These are phyloP conservation scores for Neuroterus valhalla DNA, from an alignment of 1,140 invertebrate genomes.

Conservation along the genomic window DNA sequence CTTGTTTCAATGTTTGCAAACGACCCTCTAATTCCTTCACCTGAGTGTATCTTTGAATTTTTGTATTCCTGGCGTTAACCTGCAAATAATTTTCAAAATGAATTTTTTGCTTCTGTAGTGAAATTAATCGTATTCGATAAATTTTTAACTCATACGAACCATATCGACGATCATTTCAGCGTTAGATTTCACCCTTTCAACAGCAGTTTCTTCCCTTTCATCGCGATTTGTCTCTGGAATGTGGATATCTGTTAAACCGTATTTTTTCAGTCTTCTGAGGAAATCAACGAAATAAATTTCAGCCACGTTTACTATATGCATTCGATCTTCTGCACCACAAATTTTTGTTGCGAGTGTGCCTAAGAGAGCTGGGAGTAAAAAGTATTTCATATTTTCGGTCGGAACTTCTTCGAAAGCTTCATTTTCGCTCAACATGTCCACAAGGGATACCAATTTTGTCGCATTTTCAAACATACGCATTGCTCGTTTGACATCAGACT, in stretches of 20 bases:
- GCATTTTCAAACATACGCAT: slow-evolving; percentile 86
- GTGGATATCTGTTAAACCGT: slow-evolving; percentile 82
- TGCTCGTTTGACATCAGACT: slow-evolving; percentile 81
- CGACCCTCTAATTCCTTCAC: slow-evolving; percentile 86
- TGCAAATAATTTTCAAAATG: slow-evolving; percentile 43
- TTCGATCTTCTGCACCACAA: slow-evolving; percentile 77
- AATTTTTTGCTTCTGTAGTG: too few species aligned
- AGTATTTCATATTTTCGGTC: slow-evolving; percentile 89
- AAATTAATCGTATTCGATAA: too few species aligned
- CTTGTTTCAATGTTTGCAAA: slow-evolving; percentile 79
- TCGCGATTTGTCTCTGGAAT: slow-evolving; percentile 69
- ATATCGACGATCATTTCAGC: slow-evolving; percentile 64
- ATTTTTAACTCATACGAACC: slow-evolving; percentile 43
- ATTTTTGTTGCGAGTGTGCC: slow-evolving; percentile 84
- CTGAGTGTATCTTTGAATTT: slow-evolving; percentile 88
- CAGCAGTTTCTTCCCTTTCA: slow-evolving; percentile 47
- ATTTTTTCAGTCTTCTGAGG: slow-evolving; percentile 85
- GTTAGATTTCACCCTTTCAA: slow-evolving; percentile 52
- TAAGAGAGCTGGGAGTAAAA: slow-evolving; percentile 88
- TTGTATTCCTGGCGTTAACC: slow-evolving; percentile 79
- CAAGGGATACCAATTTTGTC: slow-evolving; percentile 85
- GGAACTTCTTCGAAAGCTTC: slow-evolving; percentile 91
- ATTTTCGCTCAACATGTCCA: slow-evolving; percentile 90
- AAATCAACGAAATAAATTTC: slow-evolving; percentile 92
- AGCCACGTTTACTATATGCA: slow-evolving; percentile 82